These are phyloP conservation scores for Microvelia longipes DNA, from an alignment of 1,140 invertebrate genomes.

Conservation along the genomic window DNA sequence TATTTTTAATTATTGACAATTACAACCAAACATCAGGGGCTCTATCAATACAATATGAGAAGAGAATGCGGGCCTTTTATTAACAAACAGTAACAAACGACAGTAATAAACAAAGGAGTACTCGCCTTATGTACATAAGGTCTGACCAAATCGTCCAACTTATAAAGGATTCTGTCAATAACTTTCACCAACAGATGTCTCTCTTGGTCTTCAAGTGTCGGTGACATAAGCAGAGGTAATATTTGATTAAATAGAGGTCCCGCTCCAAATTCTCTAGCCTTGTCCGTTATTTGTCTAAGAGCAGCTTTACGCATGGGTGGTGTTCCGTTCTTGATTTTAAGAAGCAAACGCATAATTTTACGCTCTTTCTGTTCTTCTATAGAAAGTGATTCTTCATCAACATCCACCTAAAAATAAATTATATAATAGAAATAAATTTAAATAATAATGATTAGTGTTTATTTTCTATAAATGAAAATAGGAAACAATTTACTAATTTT, in stretches of 20 bases:
- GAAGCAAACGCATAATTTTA: slow-evolving; percentile 95
- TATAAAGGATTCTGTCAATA: slow-evolving; percentile 96
- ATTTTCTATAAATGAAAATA: not conserved
- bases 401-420: slow-evolving; percentile 51
- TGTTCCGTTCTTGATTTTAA: slow-evolving; percentile 99
- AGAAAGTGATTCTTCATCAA: slow-evolving; percentile 88
- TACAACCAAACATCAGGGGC: no score
- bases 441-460: not conserved
- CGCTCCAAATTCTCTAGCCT: slow-evolving; percentile 94
- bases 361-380: slow-evolving; percentile 96
- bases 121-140: slow-evolving; percentile 95
- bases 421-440: not conserved
- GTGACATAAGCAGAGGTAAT: slow-evolving; percentile 94
- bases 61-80: no score
- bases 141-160: slow-evolving; percentile 93
- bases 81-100: not conserved
- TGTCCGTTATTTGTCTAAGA: slow-evolving; percentile 94
- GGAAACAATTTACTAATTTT: not conserved
- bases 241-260: slow-evolving; percentile 99
- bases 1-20: no score
- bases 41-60: no score
- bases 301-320: slow-evolving; percentile 98
- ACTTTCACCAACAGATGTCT: slow-evolving; percentile 98
- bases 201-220: slow-evolving; percentile 97
- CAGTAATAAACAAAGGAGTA: not conserved